Conservation (phyloP, 1,140 invertebrate species). For the Chionoecetes opilio region DNA sequence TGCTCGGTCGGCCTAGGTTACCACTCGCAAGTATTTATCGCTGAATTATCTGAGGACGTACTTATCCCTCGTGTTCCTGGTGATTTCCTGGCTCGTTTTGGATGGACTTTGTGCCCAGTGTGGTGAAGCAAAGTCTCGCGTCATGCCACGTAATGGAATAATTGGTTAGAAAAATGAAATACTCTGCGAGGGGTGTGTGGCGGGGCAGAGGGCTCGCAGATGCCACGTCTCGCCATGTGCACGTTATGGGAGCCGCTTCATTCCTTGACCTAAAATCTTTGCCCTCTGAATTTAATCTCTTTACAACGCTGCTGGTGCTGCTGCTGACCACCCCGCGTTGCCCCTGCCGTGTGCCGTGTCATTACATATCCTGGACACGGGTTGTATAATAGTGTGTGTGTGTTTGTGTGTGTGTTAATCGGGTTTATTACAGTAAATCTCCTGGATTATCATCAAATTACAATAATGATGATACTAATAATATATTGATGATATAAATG, state of each 20-base stretch:
- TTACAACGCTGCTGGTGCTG: constrained; percentile 31
- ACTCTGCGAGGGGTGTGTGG: neutral
- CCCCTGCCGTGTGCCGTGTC: neutral
- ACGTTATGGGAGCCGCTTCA: constrained; percentile 33
- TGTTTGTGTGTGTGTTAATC: constrained; percentile 1
- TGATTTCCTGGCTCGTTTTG: neutral
- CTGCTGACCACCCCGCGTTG: neutral
- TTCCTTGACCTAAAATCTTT: constrained; percentile 65
- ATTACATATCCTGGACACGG: neutral
- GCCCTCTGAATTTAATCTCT: constrained; percentile 55
- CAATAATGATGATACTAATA: neutral
- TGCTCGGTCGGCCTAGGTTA: constrained; percentile 9
- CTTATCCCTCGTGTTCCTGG: neutral
- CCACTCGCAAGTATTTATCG: constrained; percentile 49
- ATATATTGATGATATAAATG: constrained; percentile 4
- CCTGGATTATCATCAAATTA: no score
- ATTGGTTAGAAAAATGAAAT: constrained; percentile 9
- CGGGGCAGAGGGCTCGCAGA: neutral
- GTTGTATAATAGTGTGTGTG: neutral
- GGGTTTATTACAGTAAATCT: neutral
- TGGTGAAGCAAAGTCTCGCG: neutral
- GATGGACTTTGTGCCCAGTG: neutral
- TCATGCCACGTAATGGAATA: constrained; percentile 6
- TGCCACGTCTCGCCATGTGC: constrained; percentile 28
- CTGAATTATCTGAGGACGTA: neutral